phyloP scores from a whole-genome alignment of 2,113 vertebrate species.

The Apteryx mantelli region DNA sequence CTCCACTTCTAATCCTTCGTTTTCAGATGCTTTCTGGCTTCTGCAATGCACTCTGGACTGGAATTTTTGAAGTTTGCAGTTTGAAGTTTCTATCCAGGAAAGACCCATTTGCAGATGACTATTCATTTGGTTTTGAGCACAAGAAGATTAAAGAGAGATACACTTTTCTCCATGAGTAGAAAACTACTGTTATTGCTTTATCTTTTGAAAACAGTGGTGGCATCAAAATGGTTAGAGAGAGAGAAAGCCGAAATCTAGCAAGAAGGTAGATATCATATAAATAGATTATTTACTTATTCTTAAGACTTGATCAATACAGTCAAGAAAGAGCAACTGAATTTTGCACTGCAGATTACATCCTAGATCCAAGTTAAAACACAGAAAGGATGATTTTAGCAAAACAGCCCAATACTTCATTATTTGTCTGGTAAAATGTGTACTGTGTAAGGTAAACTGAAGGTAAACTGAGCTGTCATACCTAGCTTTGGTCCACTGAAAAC shows the following conservation, averaged over 20 bases:
- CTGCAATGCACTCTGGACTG: neutral
- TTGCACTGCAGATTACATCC: neutral
- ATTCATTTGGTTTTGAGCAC: neutral
- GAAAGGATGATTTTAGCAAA: neutral
- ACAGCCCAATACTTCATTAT: fast-evolving
- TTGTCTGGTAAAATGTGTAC: neutral
- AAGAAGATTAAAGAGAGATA: neutral
- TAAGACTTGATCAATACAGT: neutral
- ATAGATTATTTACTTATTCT: neutral
- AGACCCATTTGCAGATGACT: neutral
- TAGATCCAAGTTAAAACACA: neutral
- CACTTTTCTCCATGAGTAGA: neutral
- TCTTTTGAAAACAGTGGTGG: neutral
- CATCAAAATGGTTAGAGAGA: neutral
- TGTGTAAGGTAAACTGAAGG: neutral
- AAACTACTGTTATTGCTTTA: neutral
- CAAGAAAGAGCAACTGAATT: neutral
- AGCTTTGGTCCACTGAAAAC: too few relatives aligned
- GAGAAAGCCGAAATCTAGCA: neutral
- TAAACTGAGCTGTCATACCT: neutral
- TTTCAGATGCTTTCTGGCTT: constrained; percentile 30
- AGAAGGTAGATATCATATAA: neutral
- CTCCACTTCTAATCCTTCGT: neutral
- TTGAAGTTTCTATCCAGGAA: neutral
- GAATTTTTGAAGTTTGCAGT: neutral